These are phyloP conservation scores for Apocrypta bakeri DNA, from an alignment of 1,140 invertebrate species.

Conservation along the genomic window DNA sequence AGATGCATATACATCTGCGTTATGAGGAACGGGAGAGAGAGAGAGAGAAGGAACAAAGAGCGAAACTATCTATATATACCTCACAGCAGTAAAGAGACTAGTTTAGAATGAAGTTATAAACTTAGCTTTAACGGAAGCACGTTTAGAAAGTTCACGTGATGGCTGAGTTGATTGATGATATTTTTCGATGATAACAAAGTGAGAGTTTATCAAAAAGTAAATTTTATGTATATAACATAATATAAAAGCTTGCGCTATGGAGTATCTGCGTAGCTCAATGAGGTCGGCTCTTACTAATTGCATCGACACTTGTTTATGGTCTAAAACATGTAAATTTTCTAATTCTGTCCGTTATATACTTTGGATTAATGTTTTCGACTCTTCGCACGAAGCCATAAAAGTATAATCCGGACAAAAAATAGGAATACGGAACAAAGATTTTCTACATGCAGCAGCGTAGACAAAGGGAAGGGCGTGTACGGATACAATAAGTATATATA, in stretches of 20 bases:
- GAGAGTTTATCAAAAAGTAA: too few species aligned
- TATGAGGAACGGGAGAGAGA: too few species aligned
- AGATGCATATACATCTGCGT: not conserved
- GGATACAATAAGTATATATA: constrained; percentile 24
- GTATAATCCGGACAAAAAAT: not conserved
- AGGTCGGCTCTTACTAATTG: too few species aligned
- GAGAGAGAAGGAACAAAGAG: not conserved
- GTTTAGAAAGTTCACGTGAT: not conserved
- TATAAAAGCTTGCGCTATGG: too few species aligned
- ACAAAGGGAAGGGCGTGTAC: not conserved
- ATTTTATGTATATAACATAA: too few species aligned
- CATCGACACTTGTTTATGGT: not conserved
- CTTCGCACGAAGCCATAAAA: not conserved
- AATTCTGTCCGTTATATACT: not conserved
- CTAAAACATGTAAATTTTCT: not conserved
- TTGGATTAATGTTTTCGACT: not conserved
- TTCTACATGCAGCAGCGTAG: not conserved
- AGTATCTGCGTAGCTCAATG: too few species aligned
- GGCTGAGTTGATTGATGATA: not conserved
- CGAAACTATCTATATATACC: not conserved
- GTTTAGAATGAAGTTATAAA: not conserved
- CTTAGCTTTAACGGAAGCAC: not conserved
- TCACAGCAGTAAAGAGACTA: not conserved
- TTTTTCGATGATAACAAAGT: too few species aligned
- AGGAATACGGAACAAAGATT: not conserved